Base-by-base conservation (phyloP, 1,140 invertebrate species). In the Probaryconus sp. region DNA sequence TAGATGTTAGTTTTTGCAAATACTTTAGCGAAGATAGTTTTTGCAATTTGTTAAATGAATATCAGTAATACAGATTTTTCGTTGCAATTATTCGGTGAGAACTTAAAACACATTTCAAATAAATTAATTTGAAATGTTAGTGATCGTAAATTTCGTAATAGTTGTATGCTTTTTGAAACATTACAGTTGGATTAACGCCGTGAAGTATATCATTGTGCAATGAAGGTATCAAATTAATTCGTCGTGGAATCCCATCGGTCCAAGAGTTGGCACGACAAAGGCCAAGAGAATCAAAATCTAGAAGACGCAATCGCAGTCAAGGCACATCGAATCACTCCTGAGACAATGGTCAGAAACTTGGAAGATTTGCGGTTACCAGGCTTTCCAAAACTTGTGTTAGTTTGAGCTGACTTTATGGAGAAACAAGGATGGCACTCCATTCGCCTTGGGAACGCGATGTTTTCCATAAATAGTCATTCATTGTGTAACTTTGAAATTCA, bases 271-370 rank as follows among this genome's bases (percentile, higher is more conserved):
- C 13, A 50, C 10, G 48, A 74, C 70, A 67, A 74, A 74, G 48
- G 63, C 48, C 17, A 4, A 3, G 43, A 33, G 38, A 72, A 65
- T 70, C 64, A 38, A 58, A 77, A 68, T 69, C 58, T 72, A 4
- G 51, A 56, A 70, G 67, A 63, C 68, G 58, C 63, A 71, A 67
- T 71, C 63, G 47, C 60, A 73, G 60, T 69, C 70, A 67, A 35
- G 38, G 48, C 51, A 77, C 73, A 70, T 77, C 75, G 69, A 69
- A 77, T 77, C 60, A 77, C 45, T 64, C 53, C 17, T 11, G 48
- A 77, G 75, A 77, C 75, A 77, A 73, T 77, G 75, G 75, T 61
- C 65, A 73, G 75, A 69, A 73, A 75, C 69, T 72, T 69, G 20
- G 17, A 65, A 73, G 75, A 77, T 77, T 77, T 77, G 75, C 69